Evolutionary conservation across 1,140 invertebrate genomes (phyloP), one percentile per base, ranked within the genome.

Genomic region (Laupala kohalensis): DNA sequence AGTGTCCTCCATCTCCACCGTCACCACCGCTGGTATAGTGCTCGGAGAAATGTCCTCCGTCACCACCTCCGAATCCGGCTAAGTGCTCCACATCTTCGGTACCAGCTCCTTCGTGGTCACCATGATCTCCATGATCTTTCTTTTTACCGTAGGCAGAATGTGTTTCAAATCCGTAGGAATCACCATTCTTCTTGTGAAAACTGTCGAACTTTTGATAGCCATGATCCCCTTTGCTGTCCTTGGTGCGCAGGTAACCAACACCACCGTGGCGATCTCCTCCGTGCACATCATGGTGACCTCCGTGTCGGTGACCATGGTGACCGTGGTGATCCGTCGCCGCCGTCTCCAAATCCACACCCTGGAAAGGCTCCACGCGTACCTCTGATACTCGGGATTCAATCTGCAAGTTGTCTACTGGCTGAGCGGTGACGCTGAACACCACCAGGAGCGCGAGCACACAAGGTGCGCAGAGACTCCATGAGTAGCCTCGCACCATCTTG

Each of bases 171-270:
- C 86, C 88, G 77, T 88, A 89, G 76, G 86, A 84, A 78, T 90
- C 88, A 3, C 87, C 87, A 24, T 85, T 85, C 77, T 86, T 88
- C 78, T 89, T 89, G 79, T 90, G 88, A 79, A 84, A 90, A 63
- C 86, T 87, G 77, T 89, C 88, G 74, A 86, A 86, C 74, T 85
- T 85, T 77, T 89, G 88, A 81, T 89, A 90, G 0, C 88, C 88
- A 74, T 87, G 85, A 76, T 87, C 86, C 9, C 87, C 88, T 72
- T 88, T 85, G 74, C 85, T 87, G 25, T 84, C 80, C 77, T 83
- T 84, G 76, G 85, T 85, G 73, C 85, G 84, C 62, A 85, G 82
- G 78, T 88, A 90, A 3, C 88, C 89, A 70, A 88, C 85, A 72
- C 87, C 84, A 29, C 87, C 87, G 68, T 88, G 86, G 15, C 84